These are phyloP conservation scores for Brachionus koreanus DNA, from an alignment of 1,140 invertebrate genomes.

Conservation along the genomic window DNA sequence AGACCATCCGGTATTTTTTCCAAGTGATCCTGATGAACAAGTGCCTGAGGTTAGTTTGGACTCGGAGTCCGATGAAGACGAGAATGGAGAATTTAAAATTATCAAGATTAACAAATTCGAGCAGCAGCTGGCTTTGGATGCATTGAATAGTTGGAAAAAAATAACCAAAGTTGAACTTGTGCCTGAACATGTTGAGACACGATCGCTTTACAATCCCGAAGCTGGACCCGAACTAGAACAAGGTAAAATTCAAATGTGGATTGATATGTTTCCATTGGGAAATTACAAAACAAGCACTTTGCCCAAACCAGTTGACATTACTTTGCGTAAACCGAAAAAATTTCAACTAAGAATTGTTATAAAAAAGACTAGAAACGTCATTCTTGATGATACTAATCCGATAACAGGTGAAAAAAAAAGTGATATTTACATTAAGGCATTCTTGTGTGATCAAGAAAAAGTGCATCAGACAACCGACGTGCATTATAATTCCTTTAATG, in stretches of 20 bases:
- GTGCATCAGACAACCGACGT: conserved; percentile 82
- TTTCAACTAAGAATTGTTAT: conserved; percentile 76
- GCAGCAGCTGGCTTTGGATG: conserved; percentile 51
- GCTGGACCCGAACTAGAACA: conserved; percentile 70
- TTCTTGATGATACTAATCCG: conserved; percentile 82
- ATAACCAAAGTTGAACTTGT: conserved; percentile 61
- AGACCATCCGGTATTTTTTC: conserved; percentile 70
- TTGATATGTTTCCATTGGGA: conserved; percentile 80
- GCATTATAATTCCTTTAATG: conserved; percentile 59
- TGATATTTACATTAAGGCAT: conserved; percentile 88
- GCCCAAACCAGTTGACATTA: conserved; percentile 69
- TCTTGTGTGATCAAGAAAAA: conserved; percentile 75
- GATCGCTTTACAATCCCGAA: conserved; percentile 73
- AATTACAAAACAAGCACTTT: conserved; percentile 67
- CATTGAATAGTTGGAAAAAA: conserved; percentile 10
- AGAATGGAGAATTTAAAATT: conserved; percentile 27
- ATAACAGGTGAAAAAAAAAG: conserved; percentile 90
- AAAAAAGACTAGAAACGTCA: conserved; percentile 87
- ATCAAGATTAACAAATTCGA: conserved; percentile 52
- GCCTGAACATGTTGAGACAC: conserved; percentile 80
- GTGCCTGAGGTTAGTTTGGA: neutral
- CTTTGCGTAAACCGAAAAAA: conserved; percentile 58
- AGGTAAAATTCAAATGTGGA: conserved; percentile 65
- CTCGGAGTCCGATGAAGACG: neutral
- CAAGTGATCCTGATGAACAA: conserved; percentile 63